These are phyloP conservation scores for Craniophora ligustri DNA, from an alignment of 2,888 invertebrate species.

Conservation along the genomic window DNA sequence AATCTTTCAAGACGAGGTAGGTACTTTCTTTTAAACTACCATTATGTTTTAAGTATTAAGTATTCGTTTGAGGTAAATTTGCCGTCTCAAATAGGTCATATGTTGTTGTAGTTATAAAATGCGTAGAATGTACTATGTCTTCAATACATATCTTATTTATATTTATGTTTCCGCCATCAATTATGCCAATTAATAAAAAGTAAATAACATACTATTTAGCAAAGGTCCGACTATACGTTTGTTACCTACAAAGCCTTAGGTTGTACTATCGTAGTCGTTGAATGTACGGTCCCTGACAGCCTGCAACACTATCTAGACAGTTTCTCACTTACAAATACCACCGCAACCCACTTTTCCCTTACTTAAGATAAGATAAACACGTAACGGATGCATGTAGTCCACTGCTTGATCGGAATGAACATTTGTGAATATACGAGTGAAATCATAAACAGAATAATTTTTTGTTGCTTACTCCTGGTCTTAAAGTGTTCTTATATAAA, in stretches of 20 bases:
- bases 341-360: conserved; percentile 39
- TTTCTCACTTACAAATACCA: conserved; percentile 34
- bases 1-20: too few species aligned
- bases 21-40: too few species aligned
- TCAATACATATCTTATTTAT: too few species aligned
- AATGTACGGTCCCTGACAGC: conserved; percentile 35
- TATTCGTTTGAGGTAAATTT: too few species aligned
- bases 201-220: conserved; percentile 5
- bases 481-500: conserved; percentile 22
- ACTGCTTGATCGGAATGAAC: conserved; percentile 2
- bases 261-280: conserved; percentile 27
- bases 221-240: too few species aligned
- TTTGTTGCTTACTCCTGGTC: not conserved
- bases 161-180: too few species aligned
- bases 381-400: conserved; percentile 19
- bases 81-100: too few species aligned
- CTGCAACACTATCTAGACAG: conserved; percentile 42
- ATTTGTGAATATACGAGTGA: not conserved
- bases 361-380: conserved; percentile 30
- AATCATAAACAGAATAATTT: not conserved
- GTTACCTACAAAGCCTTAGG: conserved; percentile 15
- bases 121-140: too few species aligned
- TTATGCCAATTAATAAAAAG: too few species aligned
- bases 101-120: too few species aligned
- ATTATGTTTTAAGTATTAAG: too few species aligned